Evolutionary conservation across 2,888 invertebrate species (phyloP), one percentile per base, ranked within the genome.

Genomic region (Myathropa florea): DNA sequence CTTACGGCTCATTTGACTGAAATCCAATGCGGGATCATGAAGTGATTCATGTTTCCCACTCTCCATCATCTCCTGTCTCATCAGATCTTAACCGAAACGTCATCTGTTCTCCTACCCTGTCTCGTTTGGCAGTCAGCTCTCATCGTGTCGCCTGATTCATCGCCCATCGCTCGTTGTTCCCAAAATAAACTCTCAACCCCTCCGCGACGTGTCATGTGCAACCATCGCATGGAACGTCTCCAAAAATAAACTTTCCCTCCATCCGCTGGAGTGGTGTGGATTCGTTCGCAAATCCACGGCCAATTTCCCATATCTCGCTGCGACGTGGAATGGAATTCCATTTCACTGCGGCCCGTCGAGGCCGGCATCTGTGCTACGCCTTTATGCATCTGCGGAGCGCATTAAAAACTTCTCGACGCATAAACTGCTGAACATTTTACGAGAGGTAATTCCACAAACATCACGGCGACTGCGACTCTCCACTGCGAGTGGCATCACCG

Each of bases 341-440:
- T 33, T n/a, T n/a, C 18, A n/a, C 6, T 1, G 14, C 39, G 2
- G 4, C 39, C n/a, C 46, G 6, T 18, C 46, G 46, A 46, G 46
- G 46, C 6, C 46, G 7, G 33, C 77, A 68, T 78, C 64, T 72
- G 68, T 77, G 81, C 36, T 82, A 39, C 72, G 64, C 46, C 70
- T 65, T 73, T 77, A 71, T 57, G 68, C 39, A 72, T 60, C 63
- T 33, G 72, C 78, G 18, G 7, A 28, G 26, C 26, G 59, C 59
- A 60, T 64, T 23, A 80, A 65, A 72, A 65, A 21, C n/a, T 24
- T 59, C 53, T 57, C 33, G 36, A 61, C 60, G 53, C 67, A 67
- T 80, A 73, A 80, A 84, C 80, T 76, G 80, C 60, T 65, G 55
- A 78, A 59, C 65, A 65, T 72, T 64, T 72, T 64, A 46, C 46